Percentiles rank a stretch among this genome's conserved stretches.
These are phyloP conservation scores for Vimba vimba DNA, from an alignment of 2,113 vertebrate genomes.

Conservation along the genomic window DNA sequence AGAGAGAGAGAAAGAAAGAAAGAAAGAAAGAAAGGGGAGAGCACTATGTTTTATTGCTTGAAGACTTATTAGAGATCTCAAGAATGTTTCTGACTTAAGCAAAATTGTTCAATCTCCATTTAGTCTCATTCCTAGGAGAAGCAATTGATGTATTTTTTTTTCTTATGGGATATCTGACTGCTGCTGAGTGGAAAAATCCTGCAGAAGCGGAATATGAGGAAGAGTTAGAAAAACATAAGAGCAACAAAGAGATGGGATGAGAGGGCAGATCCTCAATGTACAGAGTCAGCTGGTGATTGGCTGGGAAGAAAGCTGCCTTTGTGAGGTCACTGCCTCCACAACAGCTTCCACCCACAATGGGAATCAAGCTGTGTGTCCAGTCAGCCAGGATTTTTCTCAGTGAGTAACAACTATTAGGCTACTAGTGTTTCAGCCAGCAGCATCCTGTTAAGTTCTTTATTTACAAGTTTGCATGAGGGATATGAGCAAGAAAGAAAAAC, in stretches of 20 bases:
- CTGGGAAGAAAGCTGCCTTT: slow-evolving; percentile 75
- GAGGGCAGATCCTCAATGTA: slow-evolving; percentile 47
- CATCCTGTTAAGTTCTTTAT: neutral
- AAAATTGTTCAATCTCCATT: neutral
- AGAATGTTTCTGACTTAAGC: neutral
- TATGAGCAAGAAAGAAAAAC: neutral
- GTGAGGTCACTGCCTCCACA: slow-evolving; percentile 77
- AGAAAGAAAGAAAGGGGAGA: too few relatives aligned
- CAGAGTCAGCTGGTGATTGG: slow-evolving; percentile 72
- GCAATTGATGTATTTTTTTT: neutral
- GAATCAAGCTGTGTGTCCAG: slow-evolving; percentile 41
- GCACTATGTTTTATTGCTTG: neutral
- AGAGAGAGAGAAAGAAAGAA: too few relatives aligned
- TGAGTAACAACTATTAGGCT: neutral
- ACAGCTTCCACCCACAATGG: slow-evolving; percentile 68
- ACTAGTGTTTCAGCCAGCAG: neutral
- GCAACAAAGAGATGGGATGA: slow-evolving; percentile 56
- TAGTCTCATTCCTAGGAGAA: neutral
- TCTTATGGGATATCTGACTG: neutral
- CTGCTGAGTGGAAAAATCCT: slow-evolving; percentile 76
- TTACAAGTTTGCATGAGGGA: neutral
- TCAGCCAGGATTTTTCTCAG: neutral
- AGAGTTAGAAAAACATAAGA: slow-evolving; percentile 46
- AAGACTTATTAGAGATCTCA: neutral
- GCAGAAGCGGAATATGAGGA: slow-evolving; percentile 61